Conservation (phyloP, 2,797 vertebrate species). For the Darevskia mixta region DNA sequence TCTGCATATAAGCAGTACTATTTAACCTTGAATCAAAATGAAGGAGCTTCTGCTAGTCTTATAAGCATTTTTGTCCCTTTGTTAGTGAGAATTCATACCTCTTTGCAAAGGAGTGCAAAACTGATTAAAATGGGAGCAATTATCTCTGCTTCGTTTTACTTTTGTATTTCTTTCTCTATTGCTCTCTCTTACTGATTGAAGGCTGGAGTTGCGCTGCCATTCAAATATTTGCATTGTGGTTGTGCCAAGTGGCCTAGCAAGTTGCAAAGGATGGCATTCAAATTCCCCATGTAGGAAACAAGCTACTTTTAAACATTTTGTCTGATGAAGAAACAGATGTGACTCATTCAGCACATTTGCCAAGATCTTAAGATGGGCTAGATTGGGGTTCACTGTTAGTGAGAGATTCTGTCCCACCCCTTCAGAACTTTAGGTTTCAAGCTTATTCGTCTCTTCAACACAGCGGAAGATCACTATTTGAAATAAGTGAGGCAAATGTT, state of each 20-base stretch:
- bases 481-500: not conserved
- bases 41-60: no score
- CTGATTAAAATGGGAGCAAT: not conserved
- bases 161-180: not conserved
- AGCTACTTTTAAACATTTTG: not conserved
- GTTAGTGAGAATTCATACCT: not conserved
- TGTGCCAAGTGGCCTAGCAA: not conserved
- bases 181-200: not conserved
- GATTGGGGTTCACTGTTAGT: not conserved
- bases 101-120: not conserved
- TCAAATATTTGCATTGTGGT: conserved; percentile 1
- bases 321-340: not conserved
- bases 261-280: not conserved
- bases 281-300: not conserved
- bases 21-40: no score
- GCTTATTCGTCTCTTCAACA: not conserved
- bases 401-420: not conserved
- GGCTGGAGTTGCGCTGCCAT: not conserved
- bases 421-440: not conserved
- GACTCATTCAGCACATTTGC: not conserved
- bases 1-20: no score
- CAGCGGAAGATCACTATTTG: not conserved
- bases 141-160: no score
- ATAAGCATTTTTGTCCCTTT: not conserved
- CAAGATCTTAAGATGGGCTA: not conserved